Evolutionary conservation across 2,113 vertebrate genomes (phyloP).

Genomic region (Oceanodroma tethys): DNA sequence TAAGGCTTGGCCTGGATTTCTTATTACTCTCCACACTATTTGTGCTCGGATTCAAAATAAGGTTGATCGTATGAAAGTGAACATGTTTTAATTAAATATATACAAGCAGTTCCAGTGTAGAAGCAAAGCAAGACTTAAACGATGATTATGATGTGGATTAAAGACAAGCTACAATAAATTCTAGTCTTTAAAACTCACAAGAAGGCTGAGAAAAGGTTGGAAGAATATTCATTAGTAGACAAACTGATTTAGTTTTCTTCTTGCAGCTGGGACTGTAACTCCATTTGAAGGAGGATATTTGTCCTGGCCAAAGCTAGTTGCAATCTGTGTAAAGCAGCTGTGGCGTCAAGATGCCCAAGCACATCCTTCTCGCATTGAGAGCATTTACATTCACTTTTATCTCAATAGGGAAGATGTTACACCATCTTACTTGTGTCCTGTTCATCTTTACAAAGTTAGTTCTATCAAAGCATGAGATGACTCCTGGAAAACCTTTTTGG

Average conservation of each 20-base stretch:
- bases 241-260: not conserved
- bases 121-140: not conserved
- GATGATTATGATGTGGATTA: not conserved
- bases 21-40: not conserved
- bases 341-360: not conserved
- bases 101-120: not conserved
- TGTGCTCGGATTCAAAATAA: not conserved
- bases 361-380: fast-evolving
- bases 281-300: not conserved
- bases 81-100: not conserved
- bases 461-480: not conserved
- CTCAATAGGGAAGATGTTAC: not conserved
- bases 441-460: not conserved
- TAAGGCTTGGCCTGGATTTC: slow-evolving; percentile 40
- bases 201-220: not conserved
- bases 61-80: not conserved
- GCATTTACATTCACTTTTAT: not conserved
- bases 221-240: not conserved
- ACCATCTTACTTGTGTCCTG: not conserved
- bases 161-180: not conserved
- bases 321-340: not conserved
- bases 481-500: not conserved
- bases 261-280: not conserved
- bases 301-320: not conserved
- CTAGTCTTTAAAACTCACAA: not conserved